Conservation (phyloP, 2,888 invertebrate species). For the Ceratothoa steindachneri region DNA sequence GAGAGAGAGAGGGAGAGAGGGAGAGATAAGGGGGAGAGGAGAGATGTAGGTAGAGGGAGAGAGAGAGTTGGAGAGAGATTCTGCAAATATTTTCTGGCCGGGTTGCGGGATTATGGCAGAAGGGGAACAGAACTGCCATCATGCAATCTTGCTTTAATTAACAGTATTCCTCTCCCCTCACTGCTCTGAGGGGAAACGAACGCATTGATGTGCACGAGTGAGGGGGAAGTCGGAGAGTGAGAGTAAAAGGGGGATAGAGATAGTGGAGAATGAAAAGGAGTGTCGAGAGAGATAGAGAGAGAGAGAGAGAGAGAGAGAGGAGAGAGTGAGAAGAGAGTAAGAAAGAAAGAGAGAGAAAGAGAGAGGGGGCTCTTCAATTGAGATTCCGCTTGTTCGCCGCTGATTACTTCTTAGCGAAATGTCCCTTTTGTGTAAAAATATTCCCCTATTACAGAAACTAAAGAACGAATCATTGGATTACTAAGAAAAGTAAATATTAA, state of each 20-base stretch:
- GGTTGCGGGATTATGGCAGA: background rate
- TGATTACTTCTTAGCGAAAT: too few species aligned
- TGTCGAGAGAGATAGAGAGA: background rate
- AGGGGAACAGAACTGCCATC: background rate
- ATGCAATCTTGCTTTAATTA: constrained; percentile 6
- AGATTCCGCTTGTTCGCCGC: too few species aligned
- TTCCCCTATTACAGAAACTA: too few species aligned
- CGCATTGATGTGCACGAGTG: background rate
- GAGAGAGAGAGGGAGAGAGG: too few species aligned
- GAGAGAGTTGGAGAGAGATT: background rate
- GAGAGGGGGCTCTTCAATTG: background rate
- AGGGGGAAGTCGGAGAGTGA: background rate
- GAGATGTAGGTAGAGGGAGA: too few species aligned
- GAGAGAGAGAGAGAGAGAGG: background rate
- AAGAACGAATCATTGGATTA: too few species aligned
- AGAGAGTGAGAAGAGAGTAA: too few species aligned
- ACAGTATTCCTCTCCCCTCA: background rate
- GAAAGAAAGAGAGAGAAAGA: background rate
- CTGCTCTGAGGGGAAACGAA: background rate
- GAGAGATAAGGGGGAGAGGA: too few species aligned
- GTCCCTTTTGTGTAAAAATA: too few species aligned
- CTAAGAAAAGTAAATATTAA: too few species aligned
- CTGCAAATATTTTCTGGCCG: constrained; percentile 6
- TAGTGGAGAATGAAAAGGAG: background rate
- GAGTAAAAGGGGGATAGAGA: background rate